phyloP scores from a whole-genome alignment of 1,140 invertebrate genomes.

The Drosophila albomicans region DNA sequence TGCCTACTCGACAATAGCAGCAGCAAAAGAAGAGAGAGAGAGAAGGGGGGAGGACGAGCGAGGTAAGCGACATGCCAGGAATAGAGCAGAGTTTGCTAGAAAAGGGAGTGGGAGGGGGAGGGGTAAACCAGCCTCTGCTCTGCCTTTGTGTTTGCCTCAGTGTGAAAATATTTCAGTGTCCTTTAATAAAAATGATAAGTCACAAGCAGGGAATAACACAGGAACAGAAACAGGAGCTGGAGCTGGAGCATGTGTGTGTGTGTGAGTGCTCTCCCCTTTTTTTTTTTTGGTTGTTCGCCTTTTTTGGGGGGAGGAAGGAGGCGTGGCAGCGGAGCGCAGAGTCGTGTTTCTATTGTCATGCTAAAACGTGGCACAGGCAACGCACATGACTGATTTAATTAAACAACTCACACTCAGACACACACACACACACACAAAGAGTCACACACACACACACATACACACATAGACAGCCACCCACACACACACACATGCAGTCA shows the following conservation, averaged over 20 bases:
- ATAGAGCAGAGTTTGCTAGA: background rate
- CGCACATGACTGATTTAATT: constrained; percentile 54
- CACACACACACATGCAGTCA: constrained; percentile 7
- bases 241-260: too few relatives aligned
- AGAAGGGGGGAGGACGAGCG: background rate
- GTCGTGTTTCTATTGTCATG: constrained; percentile 50
- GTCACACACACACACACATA: constrained; percentile 2
- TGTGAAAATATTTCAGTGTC: constrained; percentile 62
- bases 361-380: constrained; percentile 45
- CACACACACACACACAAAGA: constrained; percentile 12
- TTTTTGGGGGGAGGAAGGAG: background rate
- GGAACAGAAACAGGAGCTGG: background rate
- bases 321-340: background rate
- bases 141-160: constrained; percentile 53
- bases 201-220: constrained; percentile 49
- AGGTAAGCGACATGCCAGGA: background rate
- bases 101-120: background rate
- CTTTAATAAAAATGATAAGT: constrained; percentile 70
- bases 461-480: constrained; percentile 5
- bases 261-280: background rate
- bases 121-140: background rate
- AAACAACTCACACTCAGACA: constrained; percentile 25
- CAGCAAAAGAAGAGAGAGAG: background rate
- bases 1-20: constrained; percentile 47
- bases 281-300: background rate